These are phyloP conservation scores for Melanotaenia parkinsoni DNA, from an alignment of 2,797 vertebrate species.

Conservation along the genomic window DNA sequence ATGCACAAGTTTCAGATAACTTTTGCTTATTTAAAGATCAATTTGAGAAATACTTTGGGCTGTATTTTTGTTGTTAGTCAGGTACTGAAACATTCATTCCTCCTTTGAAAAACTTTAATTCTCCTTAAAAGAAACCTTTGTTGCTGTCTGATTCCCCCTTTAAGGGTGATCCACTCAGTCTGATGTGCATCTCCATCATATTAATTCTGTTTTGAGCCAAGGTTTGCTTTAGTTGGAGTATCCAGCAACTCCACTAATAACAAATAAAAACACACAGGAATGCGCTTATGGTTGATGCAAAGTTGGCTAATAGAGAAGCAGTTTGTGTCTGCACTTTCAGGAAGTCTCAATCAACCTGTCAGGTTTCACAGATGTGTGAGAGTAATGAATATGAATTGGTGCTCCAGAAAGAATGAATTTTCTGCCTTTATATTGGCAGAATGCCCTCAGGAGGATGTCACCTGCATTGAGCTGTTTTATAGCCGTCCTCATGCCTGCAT, in stretches of 20 bases:
- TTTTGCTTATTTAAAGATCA: no score
- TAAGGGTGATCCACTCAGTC: slow-evolving; percentile 5
- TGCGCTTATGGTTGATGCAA: slow-evolving; percentile 41
- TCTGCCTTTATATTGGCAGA: slow-evolving; percentile 61
- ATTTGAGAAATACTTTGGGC: no score
- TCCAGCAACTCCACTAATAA: slow-evolving; percentile 16
- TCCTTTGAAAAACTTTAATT: not conserved
- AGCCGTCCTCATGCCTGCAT: slow-evolving; percentile 50
- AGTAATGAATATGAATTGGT: slow-evolving; percentile 72
- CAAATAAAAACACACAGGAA: slow-evolving; percentile 56
- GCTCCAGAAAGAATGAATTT: slow-evolving; percentile 59
- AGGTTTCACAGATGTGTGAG: slow-evolving; percentile 48
- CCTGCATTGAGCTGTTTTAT: slow-evolving; percentile 72
- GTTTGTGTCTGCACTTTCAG: slow-evolving; percentile 47
- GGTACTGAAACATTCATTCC: not conserved
- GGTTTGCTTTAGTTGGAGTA: slow-evolving; percentile 19
- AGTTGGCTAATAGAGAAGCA: slow-evolving; percentile 39
- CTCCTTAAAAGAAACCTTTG: not conserved
- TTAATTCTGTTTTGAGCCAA: slow-evolving; percentile 9
- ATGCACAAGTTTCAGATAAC: no score
- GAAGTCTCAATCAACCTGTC: slow-evolving; percentile 63
- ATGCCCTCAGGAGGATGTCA: slow-evolving; percentile 63
- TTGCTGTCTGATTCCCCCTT: not conserved
- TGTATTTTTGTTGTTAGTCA: no score
- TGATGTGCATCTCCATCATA: slow-evolving; percentile 1